Evolutionary conservation across 2,888 invertebrate genomes (phyloP), one percentile per base, ranked within the genome.

Genomic region (Ophioninae sp.): DNA sequence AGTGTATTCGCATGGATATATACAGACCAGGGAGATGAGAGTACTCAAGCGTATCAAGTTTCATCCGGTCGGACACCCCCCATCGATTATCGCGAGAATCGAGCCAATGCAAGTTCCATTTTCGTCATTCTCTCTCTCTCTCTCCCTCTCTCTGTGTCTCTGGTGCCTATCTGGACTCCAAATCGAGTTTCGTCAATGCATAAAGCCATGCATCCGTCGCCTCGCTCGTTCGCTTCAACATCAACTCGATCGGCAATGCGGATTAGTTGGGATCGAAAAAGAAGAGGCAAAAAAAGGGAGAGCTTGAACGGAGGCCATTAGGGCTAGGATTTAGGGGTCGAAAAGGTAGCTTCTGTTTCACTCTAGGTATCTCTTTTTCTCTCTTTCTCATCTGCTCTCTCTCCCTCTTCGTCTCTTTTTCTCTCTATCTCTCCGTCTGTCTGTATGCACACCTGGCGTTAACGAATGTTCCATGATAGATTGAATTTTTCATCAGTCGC

Each of bases 31-130:
- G 64, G 68, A 76, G 67, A 61, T 37, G 72, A 67, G 50, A 76
- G 39, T 67, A 30, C 75, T 84, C 74, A 84, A 81, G 67, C 81
- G 75, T 84, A 84, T 84, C 78, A 75, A 79, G 67, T 84, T 84
- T 84, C 84, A 75, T 81, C 84, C 84, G 84, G 84, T 84, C 74
- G 78, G 84, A 84, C 84, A 84, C 84, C 81, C 81, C 74, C 62
- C 72, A 75, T 81, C 78, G 84, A 84, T 84, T 84, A 84, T 84
- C 81, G 56, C 75, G 72, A 76, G 78, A 79, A 79, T 78, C 81
- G 78, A 72, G 67, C 30, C 67, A 56, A 65, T 74, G 81, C 81
- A 74, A 83, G 81, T 72, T 76, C 72, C 50, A 17, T 57, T 67
- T 64, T 30, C n/a, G 61, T 23, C 41, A 1, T 69, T 76, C 72